Conservation (phyloP, 1,140 invertebrate genomes). For the Colletes latitarsis region DNA sequence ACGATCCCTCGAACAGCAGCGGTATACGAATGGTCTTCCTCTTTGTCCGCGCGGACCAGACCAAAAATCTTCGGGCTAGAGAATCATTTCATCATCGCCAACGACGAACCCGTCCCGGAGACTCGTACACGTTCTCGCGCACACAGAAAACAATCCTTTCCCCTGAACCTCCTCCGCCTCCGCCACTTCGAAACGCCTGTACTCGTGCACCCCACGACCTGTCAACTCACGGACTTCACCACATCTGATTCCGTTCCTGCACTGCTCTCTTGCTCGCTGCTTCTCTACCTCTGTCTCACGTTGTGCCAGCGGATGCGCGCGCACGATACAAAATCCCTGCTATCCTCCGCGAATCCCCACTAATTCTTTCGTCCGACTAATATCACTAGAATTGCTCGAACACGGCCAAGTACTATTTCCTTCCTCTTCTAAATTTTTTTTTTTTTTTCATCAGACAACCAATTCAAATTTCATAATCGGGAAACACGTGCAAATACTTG, state of each 20-base stretch:
- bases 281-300: conserved; percentile 51
- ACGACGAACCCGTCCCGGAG: conserved; percentile 45
- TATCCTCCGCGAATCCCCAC: conserved; percentile 12
- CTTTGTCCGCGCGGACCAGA: conserved; percentile 41
- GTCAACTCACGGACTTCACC: conserved; percentile 64
- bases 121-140: conserved; percentile 49
- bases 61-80: conserved; percentile 54
- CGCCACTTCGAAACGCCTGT: conserved; percentile 58
- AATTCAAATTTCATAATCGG: conserved; percentile 30
- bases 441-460: background rate
- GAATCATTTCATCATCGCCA: conserved; percentile 59
- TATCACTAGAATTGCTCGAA: conserved; percentile 27
- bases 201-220: conserved; percentile 61
- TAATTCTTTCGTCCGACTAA: conserved; percentile 15
- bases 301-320: conserved; percentile 43
- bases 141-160: conserved; percentile 58
- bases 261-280: conserved; percentile 55
- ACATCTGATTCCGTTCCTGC: conserved; percentile 63
- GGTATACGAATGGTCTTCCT: conserved; percentile 24
- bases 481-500: background rate
- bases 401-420: background rate
- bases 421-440: background rate
- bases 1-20: conserved; percentile 32
- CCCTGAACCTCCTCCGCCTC: conserved; percentile 55
- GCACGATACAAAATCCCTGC: conserved; percentile 45